Base-by-base conservation (phyloP, 2,113 vertebrate genomes). In the Hypanus sabinus region DNA sequence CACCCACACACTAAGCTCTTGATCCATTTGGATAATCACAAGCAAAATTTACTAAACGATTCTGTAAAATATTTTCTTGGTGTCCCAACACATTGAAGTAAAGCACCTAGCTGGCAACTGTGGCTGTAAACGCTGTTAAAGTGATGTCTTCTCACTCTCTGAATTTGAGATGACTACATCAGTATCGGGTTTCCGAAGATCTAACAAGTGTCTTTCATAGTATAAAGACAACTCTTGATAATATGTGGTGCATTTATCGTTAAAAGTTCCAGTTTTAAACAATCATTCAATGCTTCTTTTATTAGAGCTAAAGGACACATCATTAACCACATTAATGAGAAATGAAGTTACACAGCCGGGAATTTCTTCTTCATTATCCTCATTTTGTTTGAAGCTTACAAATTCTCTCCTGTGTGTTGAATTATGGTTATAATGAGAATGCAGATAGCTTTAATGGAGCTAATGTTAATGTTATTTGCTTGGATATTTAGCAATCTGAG, bases 401-500 rank as follows among this genome's bases (percentile, higher is more conserved):
- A 65, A 88, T 90, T 90, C 4, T 18, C 30, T 65, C 85, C 60
- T 90, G 60, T 33, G 57, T 33, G 85, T 65, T 60, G 57, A 62
- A 60, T 57, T 87, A 27, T 27, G 57, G 27, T 30, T 33, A 33
- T 18, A 90, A 90, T 88, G 60, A 90, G 30, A 14, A 65, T n/a
- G 7, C 57, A 57, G 81, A 57, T 57, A 11, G 0, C 46, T 85
- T 57, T 85, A 57, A 57, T 85, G 81, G 81, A 57, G 38, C 9
- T 57, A 55, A 57, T 85, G 46, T 24, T 27, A 85, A 27, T 85
- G 81, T 57, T 85, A 85, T 85, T 81, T 81, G 77, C 79, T 81
- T 36, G 20, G 77, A 81, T 81, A 22, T 81, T 46, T 5, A 36
- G 5, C 33, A 38, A 38, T 0, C 77, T 38, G 79, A 81, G 79